Base-by-base conservation (phyloP, 2,888 invertebrate genomes). In the Gnatocerus cornutus region DNA sequence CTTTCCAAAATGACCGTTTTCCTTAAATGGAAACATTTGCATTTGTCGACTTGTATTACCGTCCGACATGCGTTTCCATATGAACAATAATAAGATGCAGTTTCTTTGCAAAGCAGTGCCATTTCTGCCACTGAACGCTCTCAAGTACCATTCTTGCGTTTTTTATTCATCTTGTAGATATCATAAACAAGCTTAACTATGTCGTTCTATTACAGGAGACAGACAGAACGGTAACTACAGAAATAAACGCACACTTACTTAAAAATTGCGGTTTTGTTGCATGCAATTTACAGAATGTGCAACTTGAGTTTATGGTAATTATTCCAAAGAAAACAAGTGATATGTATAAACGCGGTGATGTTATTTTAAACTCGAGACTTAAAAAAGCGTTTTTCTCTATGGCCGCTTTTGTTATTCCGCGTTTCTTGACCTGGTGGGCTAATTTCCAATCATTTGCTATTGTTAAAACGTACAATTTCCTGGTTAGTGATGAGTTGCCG, bases 171-270 rank as follows among this genome's bases (percentile, higher is more conserved):
- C 43, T 10, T 62, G 68, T 43, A 68, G 48, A 53, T 45, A 30
- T 61, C 61, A 52, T 68, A 68, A 68, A 68, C 33, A 30, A 37
- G 53, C 43, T 62, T 62, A 62, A 68, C 52, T 37, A 48, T 68
- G 68, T 53, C 68, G 46, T 68, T 68, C 14, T 56, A 61, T 68
- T 68, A 62, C 55, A 68, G 45, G 52, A 61, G 52, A 67, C 56
- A 50, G 16, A 39, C 41, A 12, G 39, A 52, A 37, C 33, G 52
- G 37, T 52, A 61, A 33, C 52, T 64, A 33, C 30, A 33, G 41
- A 66, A 58, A 67, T 67, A 59, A 63, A 63, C 41, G 62, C 52
- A 63, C 33, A 37, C 37, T 61, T 10, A 52, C 13, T 30, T 33
- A 63, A 55, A 43, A 43, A 41, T 41, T 43, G 13, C 45, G 12